Conservation (phyloP, 2,113 vertebrate species). For the Phaethornis superciliosus region DNA sequence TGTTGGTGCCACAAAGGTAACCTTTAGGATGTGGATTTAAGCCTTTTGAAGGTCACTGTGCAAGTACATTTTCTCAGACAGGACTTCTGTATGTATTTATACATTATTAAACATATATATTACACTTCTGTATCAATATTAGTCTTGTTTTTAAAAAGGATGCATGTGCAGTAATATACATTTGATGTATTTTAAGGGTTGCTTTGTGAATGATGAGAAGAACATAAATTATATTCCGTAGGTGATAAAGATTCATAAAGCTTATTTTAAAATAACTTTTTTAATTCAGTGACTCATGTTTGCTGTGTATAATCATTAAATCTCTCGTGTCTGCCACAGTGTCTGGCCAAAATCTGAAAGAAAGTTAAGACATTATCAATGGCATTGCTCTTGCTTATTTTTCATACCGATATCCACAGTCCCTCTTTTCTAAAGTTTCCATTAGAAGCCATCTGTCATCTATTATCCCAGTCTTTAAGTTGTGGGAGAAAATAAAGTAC, state of each 20-base stretch:
- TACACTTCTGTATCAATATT: background rate
- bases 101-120: background rate
- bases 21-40: background rate
- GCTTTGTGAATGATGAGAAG: background rate
- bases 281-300: background rate
- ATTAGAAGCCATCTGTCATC: background rate
- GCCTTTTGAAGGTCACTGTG: conserved; percentile 9
- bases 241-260: background rate
- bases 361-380: background rate
- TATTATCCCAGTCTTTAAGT: background rate
- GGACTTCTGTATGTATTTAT: fast-evolving
- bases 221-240: background rate
- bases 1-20: background rate
- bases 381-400: background rate
- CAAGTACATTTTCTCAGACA: background rate
- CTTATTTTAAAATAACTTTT: background rate
- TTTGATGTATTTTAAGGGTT: background rate
- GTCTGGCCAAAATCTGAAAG: background rate
- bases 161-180: background rate
- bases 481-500: background rate
- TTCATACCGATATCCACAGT: background rate
- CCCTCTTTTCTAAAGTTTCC: background rate
- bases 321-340: background rate
- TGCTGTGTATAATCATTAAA: background rate
- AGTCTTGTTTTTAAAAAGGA: background rate